A percentile compares a stretch with the other conserved stretches of the same genome.
Conservation (phyloP, 2,113 vertebrate species). For the Haplotaxodon microlepis region DNA sequence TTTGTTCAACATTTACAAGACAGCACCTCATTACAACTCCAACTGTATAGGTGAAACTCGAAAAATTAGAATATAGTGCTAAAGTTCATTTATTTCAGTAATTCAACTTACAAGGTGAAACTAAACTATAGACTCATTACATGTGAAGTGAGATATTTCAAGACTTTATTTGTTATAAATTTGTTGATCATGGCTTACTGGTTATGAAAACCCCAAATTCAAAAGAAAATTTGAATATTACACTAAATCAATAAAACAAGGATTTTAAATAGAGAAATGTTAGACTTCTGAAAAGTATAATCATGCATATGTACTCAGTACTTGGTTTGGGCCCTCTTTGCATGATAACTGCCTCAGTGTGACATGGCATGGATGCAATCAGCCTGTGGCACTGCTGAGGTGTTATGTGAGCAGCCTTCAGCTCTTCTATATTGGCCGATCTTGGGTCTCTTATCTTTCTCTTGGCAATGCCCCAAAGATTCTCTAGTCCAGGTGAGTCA, state of each 20-base stretch:
- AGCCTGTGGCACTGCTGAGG: background rate
- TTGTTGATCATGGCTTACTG: background rate
- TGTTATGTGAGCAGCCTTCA: background rate
- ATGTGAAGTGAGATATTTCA: background rate
- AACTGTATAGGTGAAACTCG: background rate
- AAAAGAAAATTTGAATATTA: background rate
- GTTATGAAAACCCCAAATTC: background rate
- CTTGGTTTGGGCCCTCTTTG: background rate
- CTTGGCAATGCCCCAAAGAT: background rate
- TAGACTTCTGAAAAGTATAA: background rate
- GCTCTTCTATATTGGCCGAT: background rate
- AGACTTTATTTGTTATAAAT: background rate
- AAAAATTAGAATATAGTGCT: background rate
- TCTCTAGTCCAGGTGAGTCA: background rate
- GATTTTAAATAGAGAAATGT: background rate
- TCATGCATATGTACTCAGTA: background rate
- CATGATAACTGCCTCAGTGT: background rate
- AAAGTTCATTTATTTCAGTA: background rate
- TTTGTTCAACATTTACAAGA: constrained; percentile 46
- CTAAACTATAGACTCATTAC: background rate
- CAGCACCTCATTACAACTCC: constrained; percentile 21
- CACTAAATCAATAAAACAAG: background rate
- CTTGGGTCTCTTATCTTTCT: background rate
- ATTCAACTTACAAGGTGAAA: background rate
- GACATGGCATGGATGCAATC: background rate